phyloP scores from a whole-genome alignment of 2,113 vertebrate genomes.

The Pelmatolapia mariae region DNA sequence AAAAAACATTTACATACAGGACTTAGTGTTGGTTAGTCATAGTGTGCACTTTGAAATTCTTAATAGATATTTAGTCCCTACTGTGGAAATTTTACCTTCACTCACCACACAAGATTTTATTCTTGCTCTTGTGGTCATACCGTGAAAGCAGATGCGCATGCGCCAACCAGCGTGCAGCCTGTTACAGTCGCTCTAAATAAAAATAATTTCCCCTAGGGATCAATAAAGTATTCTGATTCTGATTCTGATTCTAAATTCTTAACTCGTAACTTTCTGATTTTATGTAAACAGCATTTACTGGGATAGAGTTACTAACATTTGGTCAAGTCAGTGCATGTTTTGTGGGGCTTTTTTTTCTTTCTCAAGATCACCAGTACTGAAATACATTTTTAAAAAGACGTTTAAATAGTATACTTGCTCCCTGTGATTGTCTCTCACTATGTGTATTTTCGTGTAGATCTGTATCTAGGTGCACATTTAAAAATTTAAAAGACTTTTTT shows the following conservation, averaged over 20 bases:
- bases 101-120: not conserved
- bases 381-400: fast-evolving
- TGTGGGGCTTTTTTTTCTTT: not conserved
- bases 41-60: not conserved
- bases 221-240: too few species aligned
- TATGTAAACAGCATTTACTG: not conserved
- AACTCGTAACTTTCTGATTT: not conserved
- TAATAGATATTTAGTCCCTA: not conserved
- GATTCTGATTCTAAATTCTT: too few species aligned
- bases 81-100: not conserved
- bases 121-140: not conserved
- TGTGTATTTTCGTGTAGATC: not conserved
- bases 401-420: not conserved
- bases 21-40: not conserved
- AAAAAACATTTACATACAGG: not conserved
- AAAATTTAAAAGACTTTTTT: not conserved
- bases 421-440: conserved; percentile 4
- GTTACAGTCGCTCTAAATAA: too few species aligned
- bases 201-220: too few species aligned
- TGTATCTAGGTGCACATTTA: not conserved
- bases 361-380: too few species aligned
- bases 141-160: too few species aligned
- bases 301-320: not conserved
- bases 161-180: too few species aligned
- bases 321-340: not conserved